phyloP scores from a whole-genome alignment of 23 tunicate species.

The Ciona savignyi region DNA sequence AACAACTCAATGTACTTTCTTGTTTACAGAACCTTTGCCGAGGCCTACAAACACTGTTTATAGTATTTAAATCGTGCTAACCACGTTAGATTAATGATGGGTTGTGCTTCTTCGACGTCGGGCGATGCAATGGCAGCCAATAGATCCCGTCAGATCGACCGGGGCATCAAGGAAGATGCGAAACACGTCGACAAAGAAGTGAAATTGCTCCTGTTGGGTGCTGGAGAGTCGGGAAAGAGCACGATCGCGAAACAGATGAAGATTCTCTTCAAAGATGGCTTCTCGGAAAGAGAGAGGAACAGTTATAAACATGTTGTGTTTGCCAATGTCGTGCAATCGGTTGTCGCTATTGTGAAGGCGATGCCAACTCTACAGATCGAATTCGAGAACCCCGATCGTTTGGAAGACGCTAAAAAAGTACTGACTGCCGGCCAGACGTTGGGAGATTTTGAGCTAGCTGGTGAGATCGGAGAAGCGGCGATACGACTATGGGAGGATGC shows the following conservation, averaged over 20 bases:
- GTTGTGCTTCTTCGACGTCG: constrained; percentile 60
- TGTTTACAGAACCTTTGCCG: too few relatives aligned
- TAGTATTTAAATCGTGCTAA: background rate
- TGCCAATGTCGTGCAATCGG: constrained; percentile 72
- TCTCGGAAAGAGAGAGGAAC: constrained; percentile 46
- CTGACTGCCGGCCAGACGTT: constrained; percentile 35
- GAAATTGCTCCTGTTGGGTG: constrained; percentile 71
- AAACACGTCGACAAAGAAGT: constrained; percentile 60
- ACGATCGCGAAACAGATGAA: constrained; percentile 95
- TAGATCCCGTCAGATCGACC: constrained; percentile 60
- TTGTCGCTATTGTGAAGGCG: constrained; percentile 81
- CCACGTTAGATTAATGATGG: constrained; percentile 69
- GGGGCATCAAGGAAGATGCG: constrained; percentile 65
- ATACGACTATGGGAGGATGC: constrained; percentile 65
- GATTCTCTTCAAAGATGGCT: constrained; percentile 85
- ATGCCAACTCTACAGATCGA: constrained; percentile 64
- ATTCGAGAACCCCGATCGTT: constrained; percentile 25
- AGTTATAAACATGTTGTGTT: constrained; percentile 52
- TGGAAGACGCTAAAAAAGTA: constrained; percentile 36
- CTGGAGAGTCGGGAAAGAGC: constrained; percentile 96
- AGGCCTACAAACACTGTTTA: too few relatives aligned
- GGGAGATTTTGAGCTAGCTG: constrained; percentile 50
- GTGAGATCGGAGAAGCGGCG: constrained; percentile 59
- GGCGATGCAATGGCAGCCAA: constrained; percentile 20
- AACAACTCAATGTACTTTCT: too few relatives aligned